Evolutionary conservation across 2,888 invertebrate species (phyloP), one percentile per base, ranked within the genome.

Genomic region (Chymomyza procnemis): DNA sequence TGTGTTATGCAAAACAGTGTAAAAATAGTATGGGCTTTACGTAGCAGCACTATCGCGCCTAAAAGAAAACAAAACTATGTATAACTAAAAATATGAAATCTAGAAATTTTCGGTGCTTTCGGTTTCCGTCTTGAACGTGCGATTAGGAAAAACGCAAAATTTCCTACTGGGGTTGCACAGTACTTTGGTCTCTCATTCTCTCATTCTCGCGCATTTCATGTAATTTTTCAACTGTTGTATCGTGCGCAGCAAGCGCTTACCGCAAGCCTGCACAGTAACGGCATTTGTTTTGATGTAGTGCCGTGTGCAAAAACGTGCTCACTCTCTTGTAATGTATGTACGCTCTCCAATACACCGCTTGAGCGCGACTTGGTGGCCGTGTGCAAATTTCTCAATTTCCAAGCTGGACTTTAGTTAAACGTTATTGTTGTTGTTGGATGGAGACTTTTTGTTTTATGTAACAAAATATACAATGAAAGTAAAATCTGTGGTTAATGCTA

Each of bases 281-380:
- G 76, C 47, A 69, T 82, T 85, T 85, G 85, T 85, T 83, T 76
- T 72, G 72, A 58, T 82, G 67, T 75, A 0, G 84, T 58, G 75
- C 72, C 85, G 84, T 80, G 85, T 74, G 84, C 84, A 85, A 84
- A 80, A 76, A 8, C 52, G 34, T 18, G 47, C 58, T 56, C 48
- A 26, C 56, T 26, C 52, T 18, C n/a, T n/a, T n/a, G n/a, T n/a
- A n/a, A n/a, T 56, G 6, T 54, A 41, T 26, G 5, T 26, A 8
- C 26, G 6, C 68, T 16, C 5, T 34, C 19, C 66, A 16, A 50
- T 18, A 50, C n/a, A 8, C 19, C 67, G 4, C 66, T 76, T 26
- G 26, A 26, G 26, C 26, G 3, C 63, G 18, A 46, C 3, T 16
- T 26, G 57, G 63, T 21, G n/a, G 73, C 68, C 82, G 82, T 81